phyloP scores from a whole-genome alignment of 1,140 invertebrate species.

The Euura lappo region DNA sequence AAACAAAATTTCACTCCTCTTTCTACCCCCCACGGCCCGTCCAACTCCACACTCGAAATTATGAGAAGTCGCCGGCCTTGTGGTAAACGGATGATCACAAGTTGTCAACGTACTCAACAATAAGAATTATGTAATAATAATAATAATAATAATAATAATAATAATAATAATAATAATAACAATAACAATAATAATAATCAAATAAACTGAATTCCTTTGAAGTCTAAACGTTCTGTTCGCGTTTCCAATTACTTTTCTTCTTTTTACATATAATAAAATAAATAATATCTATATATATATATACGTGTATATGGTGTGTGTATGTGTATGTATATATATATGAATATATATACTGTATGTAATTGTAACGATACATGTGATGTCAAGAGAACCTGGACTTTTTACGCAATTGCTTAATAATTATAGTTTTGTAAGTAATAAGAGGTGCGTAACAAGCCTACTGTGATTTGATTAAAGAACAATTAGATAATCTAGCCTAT shows the following conservation, averaged over 20 bases:
- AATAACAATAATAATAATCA: background rate
- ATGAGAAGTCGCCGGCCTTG: no score
- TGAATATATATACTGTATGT: no score
- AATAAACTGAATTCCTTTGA: background rate
- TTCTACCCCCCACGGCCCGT: no score
- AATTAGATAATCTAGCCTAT: background rate
- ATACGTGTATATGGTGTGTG: background rate
- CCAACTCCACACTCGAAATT: no score
- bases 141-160: no score
- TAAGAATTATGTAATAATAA: no score
- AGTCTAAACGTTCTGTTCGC: background rate
- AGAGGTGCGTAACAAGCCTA: constrained; percentile 3
- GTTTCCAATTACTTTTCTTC: background rate
- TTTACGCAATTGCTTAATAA: background rate
- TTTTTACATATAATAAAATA: constrained; percentile 6
- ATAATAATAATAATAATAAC: no score
- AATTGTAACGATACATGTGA: background rate
- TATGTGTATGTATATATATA: background rate
- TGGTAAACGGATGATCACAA: no score
- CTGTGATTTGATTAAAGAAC: constrained; percentile 7
- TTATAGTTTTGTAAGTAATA: constrained; percentile 6
- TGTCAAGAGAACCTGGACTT: constrained; percentile 1
- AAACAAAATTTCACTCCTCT: no score
- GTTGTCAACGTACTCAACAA: no score
- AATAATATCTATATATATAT: background rate